Conservation (phyloP, 2,888 invertebrate species). For the Alviniconcha strummeri region DNA sequence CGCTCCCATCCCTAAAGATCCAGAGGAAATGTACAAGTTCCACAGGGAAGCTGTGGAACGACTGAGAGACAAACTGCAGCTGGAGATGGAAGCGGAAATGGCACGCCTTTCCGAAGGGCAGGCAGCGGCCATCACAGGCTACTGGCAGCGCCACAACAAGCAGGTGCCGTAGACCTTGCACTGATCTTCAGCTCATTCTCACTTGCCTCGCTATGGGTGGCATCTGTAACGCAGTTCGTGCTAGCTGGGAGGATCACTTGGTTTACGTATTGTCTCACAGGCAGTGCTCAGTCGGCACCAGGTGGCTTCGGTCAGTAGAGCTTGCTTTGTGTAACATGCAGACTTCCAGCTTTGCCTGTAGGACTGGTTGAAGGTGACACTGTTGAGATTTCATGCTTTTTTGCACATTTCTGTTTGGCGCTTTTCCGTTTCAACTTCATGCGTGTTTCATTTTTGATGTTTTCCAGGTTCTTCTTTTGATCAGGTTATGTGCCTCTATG, state of each 20-base stretch:
- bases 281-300: neutral
- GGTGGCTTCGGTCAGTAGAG: no score
- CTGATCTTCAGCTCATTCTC: neutral
- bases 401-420: no score
- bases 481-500: no score
- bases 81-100: constrained; percentile 48
- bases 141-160: constrained; percentile 40
- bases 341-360: no score
- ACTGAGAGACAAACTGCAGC: constrained; percentile 54
- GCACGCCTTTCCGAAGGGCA: constrained; percentile 46
- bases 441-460: no score
- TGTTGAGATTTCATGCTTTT: no score
- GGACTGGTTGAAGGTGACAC: no score
- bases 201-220: neutral
- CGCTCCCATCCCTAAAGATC: neutral
- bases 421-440: no score
- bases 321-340: no score
- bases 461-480: no score
- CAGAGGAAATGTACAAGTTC: constrained; percentile 26
- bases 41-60: constrained; percentile 56
- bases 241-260: neutral
- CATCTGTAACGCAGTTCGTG: neutral
- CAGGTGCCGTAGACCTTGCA: constrained; percentile 35
- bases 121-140: constrained; percentile 34
- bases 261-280: neutral